Conservation (phyloP, 2,113 vertebrate species). For the human region GRCh38 chr20:45229501-45230000, state of each 20-base stretch:
- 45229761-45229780: neutral
- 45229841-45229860: neutral
- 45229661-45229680: neutral
- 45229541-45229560: neutral
- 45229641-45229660: neutral
- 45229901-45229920: neutral
- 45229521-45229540: neutral
- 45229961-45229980: rapidly evolving
- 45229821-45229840: neutral
- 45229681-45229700: rapidly evolving
- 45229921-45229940: too few species aligned
- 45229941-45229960: neutral
- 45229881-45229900: rapidly evolving
- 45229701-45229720: neutral
- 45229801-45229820: neutral
- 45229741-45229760: neutral
- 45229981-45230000: neutral
- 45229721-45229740: neutral
- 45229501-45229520: neutral
- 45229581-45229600: too few species aligned
- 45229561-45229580: neutral
- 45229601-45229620: neutral
- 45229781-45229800: rapidly evolving
- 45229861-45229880: neutral
- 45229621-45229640: neutral